Conservation (phyloP, 2,113 vertebrate genomes). For the Microtus ochrogaster region DNA sequence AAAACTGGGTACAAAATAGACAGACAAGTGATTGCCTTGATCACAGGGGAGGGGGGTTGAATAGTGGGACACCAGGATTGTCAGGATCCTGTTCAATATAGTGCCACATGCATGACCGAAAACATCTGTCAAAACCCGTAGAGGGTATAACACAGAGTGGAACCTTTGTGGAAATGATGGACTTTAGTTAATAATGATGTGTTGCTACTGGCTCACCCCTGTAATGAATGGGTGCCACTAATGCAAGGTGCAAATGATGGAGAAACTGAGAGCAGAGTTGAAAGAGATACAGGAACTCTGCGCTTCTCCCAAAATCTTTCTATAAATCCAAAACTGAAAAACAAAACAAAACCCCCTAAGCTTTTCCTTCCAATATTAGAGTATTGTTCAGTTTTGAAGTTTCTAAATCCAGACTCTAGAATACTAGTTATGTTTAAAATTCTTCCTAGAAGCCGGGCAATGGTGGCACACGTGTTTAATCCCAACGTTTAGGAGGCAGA, state of each 20-base stretch:
- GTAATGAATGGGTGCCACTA: not conserved
- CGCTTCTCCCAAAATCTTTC: constrained; percentile 1
- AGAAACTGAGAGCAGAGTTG: not conserved
- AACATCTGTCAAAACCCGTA: not conserved
- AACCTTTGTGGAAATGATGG: not conserved
- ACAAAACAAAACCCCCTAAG: not conserved
- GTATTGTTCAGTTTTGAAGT: constrained; percentile 44
- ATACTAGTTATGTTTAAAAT: not conserved
- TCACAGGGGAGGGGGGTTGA: not conserved
- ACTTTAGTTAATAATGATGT: not conserved
- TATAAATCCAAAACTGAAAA: not conserved
- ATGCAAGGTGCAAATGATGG: not conserved
- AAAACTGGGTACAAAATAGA: not conserved
- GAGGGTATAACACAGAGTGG: not conserved
- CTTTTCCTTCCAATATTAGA: constrained; percentile 6
- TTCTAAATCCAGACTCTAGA: not conserved
- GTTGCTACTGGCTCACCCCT: not conserved
- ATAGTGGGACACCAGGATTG: not conserved
- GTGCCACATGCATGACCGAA: not conserved
- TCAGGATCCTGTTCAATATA: not conserved
- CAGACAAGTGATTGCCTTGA: not conserved
- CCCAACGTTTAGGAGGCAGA: not conserved
- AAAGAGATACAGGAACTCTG: not conserved
- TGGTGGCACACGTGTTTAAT: not conserved
- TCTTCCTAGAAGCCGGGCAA: not conserved